phyloP scores from a whole-genome alignment of 2,113 vertebrate genomes.

The Callopanchax toddi region DNA sequence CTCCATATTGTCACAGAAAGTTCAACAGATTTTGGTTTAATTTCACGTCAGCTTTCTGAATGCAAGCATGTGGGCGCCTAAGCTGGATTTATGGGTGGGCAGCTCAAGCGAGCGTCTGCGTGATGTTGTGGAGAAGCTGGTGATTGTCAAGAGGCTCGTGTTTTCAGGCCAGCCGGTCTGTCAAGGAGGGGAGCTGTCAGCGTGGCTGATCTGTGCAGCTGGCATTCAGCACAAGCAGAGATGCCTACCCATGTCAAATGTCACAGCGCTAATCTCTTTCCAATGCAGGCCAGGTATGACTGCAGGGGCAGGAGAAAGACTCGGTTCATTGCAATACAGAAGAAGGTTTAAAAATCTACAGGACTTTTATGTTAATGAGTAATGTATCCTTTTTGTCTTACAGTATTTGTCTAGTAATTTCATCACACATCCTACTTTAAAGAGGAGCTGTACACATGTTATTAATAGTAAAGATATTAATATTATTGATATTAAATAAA shows the following conservation, averaged over 20 bases:
- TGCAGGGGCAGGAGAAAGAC: conserved; percentile 57
- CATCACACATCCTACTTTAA: background rate
- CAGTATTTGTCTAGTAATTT: background rate
- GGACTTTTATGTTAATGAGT: conserved; percentile 39
- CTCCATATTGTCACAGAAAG: conserved; percentile 18
- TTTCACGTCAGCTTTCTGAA: conserved; percentile 10
- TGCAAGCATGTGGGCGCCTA: conserved; percentile 11
- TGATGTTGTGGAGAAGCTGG: conserved; percentile 41
- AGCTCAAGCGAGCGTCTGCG: conserved; percentile 12
- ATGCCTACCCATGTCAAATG: conserved; percentile 80
- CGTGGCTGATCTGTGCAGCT: conserved; percentile 54
- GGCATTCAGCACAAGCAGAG: conserved; percentile 62
- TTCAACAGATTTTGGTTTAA: conserved; percentile 27
- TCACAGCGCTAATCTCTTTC: conserved; percentile 79
- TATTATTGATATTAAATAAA: no score
- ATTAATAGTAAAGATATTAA: no score
- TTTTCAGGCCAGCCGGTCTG: conserved; percentile 56
- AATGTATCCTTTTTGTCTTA: conserved; percentile 33
- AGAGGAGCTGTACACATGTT: background rate
- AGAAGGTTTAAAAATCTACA: conserved; percentile 42
- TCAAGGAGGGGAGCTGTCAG: conserved; percentile 65
- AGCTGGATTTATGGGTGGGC: conserved; percentile 36
- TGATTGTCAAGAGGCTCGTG: conserved; percentile 58
- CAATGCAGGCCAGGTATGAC: conserved; percentile 71
- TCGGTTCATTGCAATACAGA: conserved; percentile 59